Conservation (phyloP, 2,113 vertebrate species). For the Thinocorus orbignyianus region DNA sequence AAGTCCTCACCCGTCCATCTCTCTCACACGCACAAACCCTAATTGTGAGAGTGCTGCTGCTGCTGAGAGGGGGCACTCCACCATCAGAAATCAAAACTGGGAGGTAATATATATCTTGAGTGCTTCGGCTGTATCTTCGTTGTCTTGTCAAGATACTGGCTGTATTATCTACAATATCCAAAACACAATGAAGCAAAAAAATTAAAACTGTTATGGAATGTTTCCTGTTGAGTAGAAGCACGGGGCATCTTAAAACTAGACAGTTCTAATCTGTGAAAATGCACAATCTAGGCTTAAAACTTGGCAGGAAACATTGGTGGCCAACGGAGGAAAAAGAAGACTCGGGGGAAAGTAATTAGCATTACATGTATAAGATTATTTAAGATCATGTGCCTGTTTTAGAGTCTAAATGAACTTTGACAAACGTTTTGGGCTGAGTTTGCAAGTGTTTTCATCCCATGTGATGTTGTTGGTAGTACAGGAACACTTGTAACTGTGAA, state of each 20-base stretch:
- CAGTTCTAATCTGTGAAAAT: background rate
- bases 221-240: background rate
- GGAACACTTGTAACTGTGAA: background rate
- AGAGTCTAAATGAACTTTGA: background rate
- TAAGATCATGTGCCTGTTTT: background rate
- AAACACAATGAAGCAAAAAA: conserved; percentile 32
- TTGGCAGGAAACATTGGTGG: background rate
- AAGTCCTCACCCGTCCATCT: conserved; percentile 83
- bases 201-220: background rate
- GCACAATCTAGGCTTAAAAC: background rate
- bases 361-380: background rate
- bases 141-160: conserved; percentile 83
- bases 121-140: conserved; percentile 84
- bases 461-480: background rate
- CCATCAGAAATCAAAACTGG: conserved; percentile 90
- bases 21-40: conserved; percentile 90
- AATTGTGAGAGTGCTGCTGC: conserved; percentile 92
- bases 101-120: conserved; percentile 89
- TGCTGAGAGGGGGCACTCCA: conserved; percentile 89
- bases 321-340: background rate
- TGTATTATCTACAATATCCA: conserved; percentile 82
- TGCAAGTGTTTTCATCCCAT: background rate
- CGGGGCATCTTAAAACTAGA: background rate
- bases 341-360: background rate
- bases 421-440: background rate